Conservation (phyloP, 2,888 invertebrate species). For the Melanchra persicariae region DNA sequence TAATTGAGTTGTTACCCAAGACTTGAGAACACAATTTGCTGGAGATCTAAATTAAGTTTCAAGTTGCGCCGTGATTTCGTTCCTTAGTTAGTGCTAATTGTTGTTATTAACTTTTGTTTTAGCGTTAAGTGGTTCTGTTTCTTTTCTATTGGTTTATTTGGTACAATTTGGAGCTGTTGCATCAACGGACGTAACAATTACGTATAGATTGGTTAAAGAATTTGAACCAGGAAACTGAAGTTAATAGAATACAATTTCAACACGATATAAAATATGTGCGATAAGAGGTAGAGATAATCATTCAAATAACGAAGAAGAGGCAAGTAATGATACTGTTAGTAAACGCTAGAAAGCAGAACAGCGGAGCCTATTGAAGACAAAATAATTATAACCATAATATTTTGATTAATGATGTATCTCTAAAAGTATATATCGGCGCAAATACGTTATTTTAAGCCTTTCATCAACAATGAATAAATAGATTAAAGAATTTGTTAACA, state of each 20-base stretch:
- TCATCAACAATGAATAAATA: too few species aligned
- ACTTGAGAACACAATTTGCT: slow-evolving; percentile 37
- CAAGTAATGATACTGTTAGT: too few species aligned
- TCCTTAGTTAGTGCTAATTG: slow-evolving; percentile 42
- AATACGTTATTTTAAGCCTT: too few species aligned
- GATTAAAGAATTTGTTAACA: too few species aligned
- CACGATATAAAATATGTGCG: not conserved
- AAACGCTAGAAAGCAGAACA: not conserved
- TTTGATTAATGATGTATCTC: too few species aligned
- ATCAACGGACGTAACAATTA: not conserved
- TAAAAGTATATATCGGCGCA: not conserved
- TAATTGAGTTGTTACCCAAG: slow-evolving; percentile 55
- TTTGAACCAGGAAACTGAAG: not conserved
- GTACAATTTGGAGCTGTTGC: slow-evolving; percentile 5
- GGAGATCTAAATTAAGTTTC: slow-evolving; percentile 49
- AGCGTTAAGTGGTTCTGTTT: slow-evolving; percentile 12
- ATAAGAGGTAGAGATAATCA: not conserved
- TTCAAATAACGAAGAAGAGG: not conserved
- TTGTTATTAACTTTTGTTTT: slow-evolving; percentile 42
- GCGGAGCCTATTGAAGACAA: too few species aligned
- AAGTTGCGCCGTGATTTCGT: slow-evolving; percentile 30
- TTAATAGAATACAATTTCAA: not conserved
- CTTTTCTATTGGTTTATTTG: not conserved
- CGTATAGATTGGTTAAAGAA: not conserved
- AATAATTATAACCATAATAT: too few species aligned